These are phyloP conservation scores for Spatulosminthurus flaviceps DNA, from an alignment of 2,888 invertebrate genomes.

Conservation along the genomic window DNA sequence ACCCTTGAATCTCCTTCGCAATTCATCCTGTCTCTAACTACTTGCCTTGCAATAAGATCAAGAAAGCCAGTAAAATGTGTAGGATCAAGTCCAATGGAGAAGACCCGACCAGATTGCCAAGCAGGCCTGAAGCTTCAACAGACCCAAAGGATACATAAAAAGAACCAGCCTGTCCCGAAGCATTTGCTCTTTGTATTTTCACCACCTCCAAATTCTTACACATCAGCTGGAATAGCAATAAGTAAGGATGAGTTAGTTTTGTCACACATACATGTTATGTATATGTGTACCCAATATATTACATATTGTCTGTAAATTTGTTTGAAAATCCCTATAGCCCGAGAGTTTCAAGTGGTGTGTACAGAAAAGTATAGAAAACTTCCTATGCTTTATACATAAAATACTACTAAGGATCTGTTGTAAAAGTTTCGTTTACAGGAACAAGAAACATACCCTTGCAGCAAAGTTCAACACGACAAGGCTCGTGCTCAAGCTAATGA, in stretches of 20 bases:
- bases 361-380: too few relatives aligned
- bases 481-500: constrained; percentile 21
- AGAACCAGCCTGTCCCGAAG: not conserved
- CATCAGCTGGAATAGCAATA: too few relatives aligned
- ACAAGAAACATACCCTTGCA: not conserved
- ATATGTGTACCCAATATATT: too few relatives aligned
- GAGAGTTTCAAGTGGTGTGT: too few relatives aligned
- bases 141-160: not conserved
- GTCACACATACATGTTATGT: too few relatives aligned
- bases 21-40: not conserved
- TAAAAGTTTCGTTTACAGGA: not conserved
- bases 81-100: not conserved
- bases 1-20: not conserved
- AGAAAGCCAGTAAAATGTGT: not conserved
- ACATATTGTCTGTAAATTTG: too few relatives aligned
- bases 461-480: constrained; percentile 7
- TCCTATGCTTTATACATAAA: too few relatives aligned
- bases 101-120: not conserved
- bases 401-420: too few relatives aligned
- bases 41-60: not conserved
- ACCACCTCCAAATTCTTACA: too few relatives aligned
- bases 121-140: not conserved
- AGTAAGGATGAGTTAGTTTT: too few relatives aligned
- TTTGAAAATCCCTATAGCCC: too few relatives aligned
- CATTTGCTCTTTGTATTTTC: not conserved